A percentile compares a stretch with the other conserved stretches of the same genome.
These are phyloP conservation scores for Aspidiotus rigidus DNA, from an alignment of 2,888 invertebrate genomes.

Conservation along the genomic window DNA sequence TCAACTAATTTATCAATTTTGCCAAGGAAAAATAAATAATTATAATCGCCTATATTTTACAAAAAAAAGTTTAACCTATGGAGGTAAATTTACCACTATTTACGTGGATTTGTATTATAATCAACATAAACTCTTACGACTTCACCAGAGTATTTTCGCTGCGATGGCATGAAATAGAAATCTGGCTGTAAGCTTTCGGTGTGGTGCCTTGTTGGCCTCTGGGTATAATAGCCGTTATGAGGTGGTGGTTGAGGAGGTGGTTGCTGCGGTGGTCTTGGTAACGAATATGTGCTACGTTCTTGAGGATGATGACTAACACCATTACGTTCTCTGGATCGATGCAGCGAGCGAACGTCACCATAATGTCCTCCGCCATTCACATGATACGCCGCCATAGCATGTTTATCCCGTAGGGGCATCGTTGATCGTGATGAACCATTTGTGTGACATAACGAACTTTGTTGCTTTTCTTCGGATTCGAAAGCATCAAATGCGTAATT, in stretches of 20 bases:
- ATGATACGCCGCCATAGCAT: conserved; percentile 32
- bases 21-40: not conserved
- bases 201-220: conserved; percentile 40
- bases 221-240: conserved; percentile 41
- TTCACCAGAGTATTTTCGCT: conserved; percentile 86
- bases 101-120: conserved; percentile 62
- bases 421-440: conserved; percentile 43
- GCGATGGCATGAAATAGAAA: conserved; percentile 92
- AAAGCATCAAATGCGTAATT: conserved; percentile 86
- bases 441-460: conserved; percentile 41
- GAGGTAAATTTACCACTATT: conserved; percentile 37
- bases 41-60: not conserved
- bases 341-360: conserved; percentile 55
- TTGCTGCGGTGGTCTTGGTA: conserved; percentile 55
- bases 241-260: conserved; percentile 41
- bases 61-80: not conserved
- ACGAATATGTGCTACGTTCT: conserved; percentile 60
- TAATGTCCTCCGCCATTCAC: conserved; percentile 43
- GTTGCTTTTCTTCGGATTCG: conserved; percentile 59
- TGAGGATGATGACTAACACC: conserved; percentile 36
- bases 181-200: conserved; percentile 56
- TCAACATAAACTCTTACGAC: conserved; percentile 75
- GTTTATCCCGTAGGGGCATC: conserved; percentile 39
- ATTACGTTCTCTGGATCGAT: conserved; percentile 47
- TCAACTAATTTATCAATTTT: not conserved